Evolutionary conservation across 2,797 vertebrate genomes (phyloP), one percentile per base, ranked within the genome.

Genomic region (Sparidentex hasta): DNA sequence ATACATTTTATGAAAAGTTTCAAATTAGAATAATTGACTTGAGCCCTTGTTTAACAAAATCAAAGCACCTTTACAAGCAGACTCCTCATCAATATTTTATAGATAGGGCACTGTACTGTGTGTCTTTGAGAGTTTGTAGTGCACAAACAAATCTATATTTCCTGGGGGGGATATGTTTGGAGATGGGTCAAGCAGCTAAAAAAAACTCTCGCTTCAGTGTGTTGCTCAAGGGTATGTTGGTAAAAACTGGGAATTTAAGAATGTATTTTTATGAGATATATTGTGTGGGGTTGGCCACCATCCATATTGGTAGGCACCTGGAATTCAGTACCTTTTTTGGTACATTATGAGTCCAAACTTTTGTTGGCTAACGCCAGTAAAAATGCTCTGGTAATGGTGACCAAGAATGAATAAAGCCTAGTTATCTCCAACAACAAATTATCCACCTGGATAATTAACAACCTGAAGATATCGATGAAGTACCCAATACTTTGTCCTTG

Each of bases 61-160:
- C 44, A n/a, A 44, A 74, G 85, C 68, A 78, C n/a, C 23, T 79
- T 87, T 74, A 84, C 78, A 77, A 76, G 77, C 76, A 59, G 46
- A 55, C 55, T 74, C 68, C 51, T 74, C 68, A 20, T 80, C 33
- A 75, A 76, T 76, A 44, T 76, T 79, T 90, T 71, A 76, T 74
- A 64, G 71, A 27, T 7, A 16, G 18, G 23, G 0, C 18, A 6
- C 62, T 20, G 58, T 7, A 18, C 55, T 6, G 56, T 21, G 75
- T 41, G 72, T 76, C 65, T 70, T 71, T 74, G 62, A 76, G 23
- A 13, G 57, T 56, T 29, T 48, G 66, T 65, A 65, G 59, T 4
- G 4, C 12, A 50, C 23, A 57, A 17, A 57, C 27, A 63, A 47
- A 64, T 25, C 61, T 3, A 27, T 61, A 38, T 46, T 23, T 71